Percentiles rank a stretch among this genome's conserved stretches.
Conservation (phyloP, 2,797 vertebrate genomes). For the Hapalemur alaotrensis region DNA sequence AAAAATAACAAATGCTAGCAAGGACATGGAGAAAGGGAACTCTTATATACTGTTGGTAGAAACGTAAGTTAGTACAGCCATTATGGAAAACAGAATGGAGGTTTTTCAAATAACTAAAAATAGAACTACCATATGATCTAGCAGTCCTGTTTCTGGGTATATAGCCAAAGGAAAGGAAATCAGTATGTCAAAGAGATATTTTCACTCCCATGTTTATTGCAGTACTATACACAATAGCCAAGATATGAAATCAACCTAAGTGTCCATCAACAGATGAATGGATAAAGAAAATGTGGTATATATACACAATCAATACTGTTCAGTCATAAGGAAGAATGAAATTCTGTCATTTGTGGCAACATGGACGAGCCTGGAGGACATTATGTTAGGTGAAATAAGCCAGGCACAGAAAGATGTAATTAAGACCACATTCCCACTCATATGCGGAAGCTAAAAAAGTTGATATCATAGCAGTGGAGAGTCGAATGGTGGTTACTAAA, state of each 20-base stretch:
- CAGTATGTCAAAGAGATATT: neutral
- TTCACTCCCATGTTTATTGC: neutral
- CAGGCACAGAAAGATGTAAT: neutral
- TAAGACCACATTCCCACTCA: neutral
- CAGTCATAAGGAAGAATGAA: neutral
- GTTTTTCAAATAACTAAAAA: neutral
- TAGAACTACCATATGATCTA: neutral
- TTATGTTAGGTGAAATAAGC: neutral
- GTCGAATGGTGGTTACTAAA: neutral
- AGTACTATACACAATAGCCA: neutral
- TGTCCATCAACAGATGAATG: neutral
- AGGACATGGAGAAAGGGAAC: neutral
- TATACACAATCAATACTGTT: neutral
- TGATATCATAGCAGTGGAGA: neutral
- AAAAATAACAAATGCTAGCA: neutral
- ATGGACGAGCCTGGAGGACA: neutral
- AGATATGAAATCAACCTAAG: neutral
- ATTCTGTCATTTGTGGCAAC: neutral
- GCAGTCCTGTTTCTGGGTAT: neutral
- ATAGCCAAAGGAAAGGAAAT: neutral
- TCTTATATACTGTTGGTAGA: neutral
- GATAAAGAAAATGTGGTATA: neutral
- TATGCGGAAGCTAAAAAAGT: neutral
- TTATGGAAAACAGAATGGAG: neutral
- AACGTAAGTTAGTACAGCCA: neutral